These are phyloP conservation scores for Mastomys natalensis DNA, from an alignment of 2,113 vertebrate genomes.

Conservation along the genomic window DNA sequence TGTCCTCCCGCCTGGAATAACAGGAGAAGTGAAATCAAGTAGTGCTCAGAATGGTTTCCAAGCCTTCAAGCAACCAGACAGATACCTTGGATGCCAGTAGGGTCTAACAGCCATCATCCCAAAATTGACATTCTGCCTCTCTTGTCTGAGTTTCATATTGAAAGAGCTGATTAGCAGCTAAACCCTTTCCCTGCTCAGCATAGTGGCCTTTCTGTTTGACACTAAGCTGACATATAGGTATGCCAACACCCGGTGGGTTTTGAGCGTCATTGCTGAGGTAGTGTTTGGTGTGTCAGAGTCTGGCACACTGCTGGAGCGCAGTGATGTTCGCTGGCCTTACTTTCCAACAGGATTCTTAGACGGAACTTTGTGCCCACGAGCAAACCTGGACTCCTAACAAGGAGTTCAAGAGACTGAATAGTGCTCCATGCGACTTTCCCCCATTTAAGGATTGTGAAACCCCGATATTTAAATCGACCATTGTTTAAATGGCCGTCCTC, in stretches of 20 bases:
- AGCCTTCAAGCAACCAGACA: background rate
- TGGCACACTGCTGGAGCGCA: background rate
- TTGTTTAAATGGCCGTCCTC: background rate
- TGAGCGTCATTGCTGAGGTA: background rate
- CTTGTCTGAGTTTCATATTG: background rate
- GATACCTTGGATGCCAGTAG: background rate
- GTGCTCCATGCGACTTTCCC: background rate
- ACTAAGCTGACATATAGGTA: background rate
- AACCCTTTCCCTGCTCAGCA: background rate
- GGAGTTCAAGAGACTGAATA: background rate
- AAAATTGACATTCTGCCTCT: background rate
- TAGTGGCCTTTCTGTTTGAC: background rate
- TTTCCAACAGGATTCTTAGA: conserved; percentile 22
- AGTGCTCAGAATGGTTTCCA: background rate
- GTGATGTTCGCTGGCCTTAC: background rate
- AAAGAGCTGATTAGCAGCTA: background rate
- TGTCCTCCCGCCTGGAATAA: background rate
- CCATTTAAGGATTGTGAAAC: conserved; percentile 27
- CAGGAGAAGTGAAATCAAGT: background rate
- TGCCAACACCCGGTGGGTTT: background rate
- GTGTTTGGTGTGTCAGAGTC: background rate
- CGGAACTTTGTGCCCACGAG: background rate
- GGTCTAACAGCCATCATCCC: background rate
- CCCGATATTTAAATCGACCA: conserved; percentile 32
- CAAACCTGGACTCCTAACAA: background rate